phyloP scores from a whole-genome alignment of 2,797 vertebrate genomes.

The Apogon talboti region DNA sequence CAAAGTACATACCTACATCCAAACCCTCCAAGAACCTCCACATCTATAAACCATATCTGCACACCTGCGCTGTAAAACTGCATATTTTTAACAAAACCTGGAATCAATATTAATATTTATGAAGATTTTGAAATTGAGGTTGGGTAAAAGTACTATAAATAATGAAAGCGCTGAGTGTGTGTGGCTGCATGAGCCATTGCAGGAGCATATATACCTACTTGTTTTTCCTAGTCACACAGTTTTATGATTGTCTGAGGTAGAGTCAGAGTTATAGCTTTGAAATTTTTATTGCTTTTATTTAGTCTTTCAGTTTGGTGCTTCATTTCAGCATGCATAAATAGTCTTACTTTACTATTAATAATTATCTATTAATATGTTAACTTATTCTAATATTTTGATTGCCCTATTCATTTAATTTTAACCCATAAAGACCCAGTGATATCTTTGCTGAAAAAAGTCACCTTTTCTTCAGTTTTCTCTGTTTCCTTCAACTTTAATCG shows the following conservation, averaged over 20 bases:
- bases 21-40: conserved; percentile 26
- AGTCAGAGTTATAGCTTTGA: too few species aligned
- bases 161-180: conserved; percentile 48
- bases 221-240: conserved; percentile 2
- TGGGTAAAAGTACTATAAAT: conserved; percentile 46
- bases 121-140: conserved; percentile 31
- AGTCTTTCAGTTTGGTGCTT: too few species aligned
- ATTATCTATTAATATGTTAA: too few species aligned
- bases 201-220: background rate
- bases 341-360: too few species aligned
- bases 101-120: conserved; percentile 62
- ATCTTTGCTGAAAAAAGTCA: too few species aligned
- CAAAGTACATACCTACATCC: conserved; percentile 21
- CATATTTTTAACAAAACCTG: conserved; percentile 47
- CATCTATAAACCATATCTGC: conserved; percentile 20
- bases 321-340: too few species aligned
- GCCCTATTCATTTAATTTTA: too few species aligned
- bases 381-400: too few species aligned
- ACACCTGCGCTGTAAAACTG: conserved; percentile 9
- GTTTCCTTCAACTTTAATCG: too few species aligned
- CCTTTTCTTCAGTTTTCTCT: too few species aligned
- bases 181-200: conserved; percentile 12
- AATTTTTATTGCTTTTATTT: too few species aligned
- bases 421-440: too few species aligned
- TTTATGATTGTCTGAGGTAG: background rate